Evolutionary conservation across 2,888 invertebrate genomes (phyloP).

Genomic region (Dromius quadrimaculatus): DNA sequence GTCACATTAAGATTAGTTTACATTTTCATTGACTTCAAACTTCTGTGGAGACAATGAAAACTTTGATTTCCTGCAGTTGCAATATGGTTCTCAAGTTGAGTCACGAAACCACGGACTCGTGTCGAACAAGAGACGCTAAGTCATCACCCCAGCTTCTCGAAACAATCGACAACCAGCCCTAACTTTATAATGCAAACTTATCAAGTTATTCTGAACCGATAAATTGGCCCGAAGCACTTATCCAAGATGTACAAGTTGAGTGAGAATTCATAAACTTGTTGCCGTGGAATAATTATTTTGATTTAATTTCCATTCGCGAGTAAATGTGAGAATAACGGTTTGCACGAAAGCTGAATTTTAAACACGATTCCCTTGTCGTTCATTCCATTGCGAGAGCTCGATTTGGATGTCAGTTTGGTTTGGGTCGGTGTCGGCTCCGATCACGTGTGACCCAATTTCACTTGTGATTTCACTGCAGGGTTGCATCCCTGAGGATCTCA

Average conservation of each 20-base stretch:
- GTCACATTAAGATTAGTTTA: too few relatives aligned
- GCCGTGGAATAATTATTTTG: conserved; percentile 52
- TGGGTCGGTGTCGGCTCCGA: conserved; percentile 1
- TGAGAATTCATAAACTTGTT: conserved; percentile 52
- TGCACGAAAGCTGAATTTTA: conserved; percentile 41
- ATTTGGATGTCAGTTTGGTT: conserved; percentile 29
- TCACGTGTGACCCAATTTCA: conserved; percentile 46
- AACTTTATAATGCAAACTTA: conserved; percentile 64
- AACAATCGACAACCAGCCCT: conserved; percentile 63
- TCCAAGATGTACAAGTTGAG: conserved; percentile 51
- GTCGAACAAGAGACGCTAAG: conserved; percentile 30
- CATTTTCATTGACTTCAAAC: conserved; percentile 27
- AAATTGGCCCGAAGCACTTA: conserved; percentile 49
- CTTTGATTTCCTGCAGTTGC: conserved; percentile 7
- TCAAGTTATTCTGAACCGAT: conserved; percentile 60
- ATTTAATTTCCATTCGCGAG: conserved; percentile 50
- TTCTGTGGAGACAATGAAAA: conserved; percentile 7
- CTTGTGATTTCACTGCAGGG: conserved; percentile 36
- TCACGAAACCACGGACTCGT: conserved; percentile 20
- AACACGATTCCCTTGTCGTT: conserved; percentile 16
- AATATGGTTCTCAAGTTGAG: conserved; percentile 13
- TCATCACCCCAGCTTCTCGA: conserved; percentile 55
- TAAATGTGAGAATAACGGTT: conserved; percentile 47
- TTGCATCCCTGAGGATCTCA: conserved; percentile 30
- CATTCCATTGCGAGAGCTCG: conserved; percentile 1